Base-by-base conservation (phyloP, 1,140 invertebrate species). In the Oreohelix idahoensis region DNA sequence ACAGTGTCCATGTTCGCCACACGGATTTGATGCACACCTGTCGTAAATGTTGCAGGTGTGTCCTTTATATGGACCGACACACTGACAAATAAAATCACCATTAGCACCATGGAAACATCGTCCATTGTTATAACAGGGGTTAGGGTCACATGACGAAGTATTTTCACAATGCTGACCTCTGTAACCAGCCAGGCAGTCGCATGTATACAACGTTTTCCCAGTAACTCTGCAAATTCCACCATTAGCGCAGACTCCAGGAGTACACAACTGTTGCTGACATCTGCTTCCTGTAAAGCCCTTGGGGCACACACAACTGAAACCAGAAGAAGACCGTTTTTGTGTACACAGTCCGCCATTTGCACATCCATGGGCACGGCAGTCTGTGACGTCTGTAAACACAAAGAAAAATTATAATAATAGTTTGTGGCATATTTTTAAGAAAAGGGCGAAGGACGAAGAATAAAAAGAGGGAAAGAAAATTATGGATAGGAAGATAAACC, bases 291-390 rank as follows among this genome's bases (percentile, higher is more conserved):
- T 38, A 23, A 66, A 79, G 5, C 77, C 77, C 35, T 10, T 63
- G 13, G 51, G 77, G 58, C 77, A 79, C 23, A 69, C n/a, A 26
- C 77, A 79, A 0, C 0, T 26, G 77, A 63, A 79, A 5, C 1
- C 11, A 26, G 23, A 2, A 53, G 20, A 38, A 2, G 35, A 15
- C 5, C 29, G 51, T 15, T 38, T 58, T 32, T 79, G 58, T 10
- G 26, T 8, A n/a, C 76, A 78, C 15, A 58, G 38, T 23, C 77
- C 77, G 2, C 35, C 26, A 42, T 79, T 79, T 5, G 17, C 32
- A 45, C 77, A 79, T 1, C 77, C 77, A 32, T 79, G 77, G n/a
- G 53, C 53, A 36, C 77, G 5, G 58, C 77, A 79, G 58, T 79
- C 77, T 23, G 29, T 66, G 29, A 66, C 1, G 26, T 66, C 77